Evolutionary conservation across 92 coral and sea anemone genomes (phyloP).

Genomic region (Parazoanthus darwini): DNA sequence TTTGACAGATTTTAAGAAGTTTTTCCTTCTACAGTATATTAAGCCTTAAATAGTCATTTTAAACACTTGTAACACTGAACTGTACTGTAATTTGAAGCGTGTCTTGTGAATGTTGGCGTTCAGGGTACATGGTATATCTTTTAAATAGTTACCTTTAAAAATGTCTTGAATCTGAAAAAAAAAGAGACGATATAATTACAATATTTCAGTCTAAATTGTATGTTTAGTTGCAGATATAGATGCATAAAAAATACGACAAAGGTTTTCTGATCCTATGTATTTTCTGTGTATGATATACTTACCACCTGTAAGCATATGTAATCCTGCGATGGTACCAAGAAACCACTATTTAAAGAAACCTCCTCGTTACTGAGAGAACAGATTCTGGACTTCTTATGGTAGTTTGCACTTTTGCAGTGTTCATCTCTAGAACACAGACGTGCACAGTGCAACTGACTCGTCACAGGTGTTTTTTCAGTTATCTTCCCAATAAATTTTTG

Average conservation of each 20-base stretch:
- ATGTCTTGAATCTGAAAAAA: not conserved
- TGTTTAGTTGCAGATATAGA: too few species aligned
- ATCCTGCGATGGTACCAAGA: not conserved
- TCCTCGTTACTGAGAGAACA: constrained; percentile 2
- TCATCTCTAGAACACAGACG: not conserved
- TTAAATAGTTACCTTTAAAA: not conserved
- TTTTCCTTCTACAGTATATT: too few species aligned
- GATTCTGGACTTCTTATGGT: not conserved
- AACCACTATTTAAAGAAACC: not conserved
- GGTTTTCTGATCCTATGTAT: too few species aligned
- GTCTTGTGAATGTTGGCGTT: too few species aligned
- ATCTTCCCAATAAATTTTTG: not conserved
- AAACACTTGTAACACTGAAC: not conserved
- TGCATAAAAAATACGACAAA: too few species aligned
- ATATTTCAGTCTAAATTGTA: too few species aligned
- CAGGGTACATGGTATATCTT: not conserved
- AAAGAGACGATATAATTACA: too few species aligned
- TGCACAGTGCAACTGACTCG: not conserved
- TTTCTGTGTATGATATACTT: not conserved
- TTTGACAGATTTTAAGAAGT: too few species aligned
- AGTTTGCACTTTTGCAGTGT: constrained; percentile 2
- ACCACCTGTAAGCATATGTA: not conserved
- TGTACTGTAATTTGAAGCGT: too few species aligned
- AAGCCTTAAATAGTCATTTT: not conserved
- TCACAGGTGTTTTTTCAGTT: not conserved